Evolutionary conservation across 1,140 invertebrate species (phyloP).

Genomic region (Drosophila ohnishii): DNA sequence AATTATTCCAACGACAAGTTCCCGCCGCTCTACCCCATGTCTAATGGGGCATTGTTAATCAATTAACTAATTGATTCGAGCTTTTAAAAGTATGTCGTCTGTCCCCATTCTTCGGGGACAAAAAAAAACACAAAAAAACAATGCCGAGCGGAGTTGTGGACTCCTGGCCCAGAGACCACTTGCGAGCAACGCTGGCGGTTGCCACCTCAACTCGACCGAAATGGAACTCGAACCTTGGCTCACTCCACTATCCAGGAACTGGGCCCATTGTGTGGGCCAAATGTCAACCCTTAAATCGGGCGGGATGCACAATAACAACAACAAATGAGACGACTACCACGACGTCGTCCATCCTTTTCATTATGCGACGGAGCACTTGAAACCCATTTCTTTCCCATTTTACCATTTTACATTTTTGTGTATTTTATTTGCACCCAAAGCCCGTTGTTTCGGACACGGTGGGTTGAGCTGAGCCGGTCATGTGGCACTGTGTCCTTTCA

Average conservation of each 20-base stretch:
- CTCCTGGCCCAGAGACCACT: conserved; percentile 57
- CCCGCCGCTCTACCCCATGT: conserved; percentile 13
- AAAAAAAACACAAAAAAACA: conserved; percentile 25
- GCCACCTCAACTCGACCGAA: conserved; percentile 64
- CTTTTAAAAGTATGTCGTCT: conserved; percentile 75
- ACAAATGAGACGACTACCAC: conserved; percentile 44
- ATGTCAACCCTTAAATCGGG: conserved; percentile 72
- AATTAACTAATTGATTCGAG: conserved; percentile 78
- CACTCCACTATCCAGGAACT: conserved; percentile 29
- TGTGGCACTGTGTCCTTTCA: conserved; percentile 36
- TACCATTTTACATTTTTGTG: conserved; percentile 49
- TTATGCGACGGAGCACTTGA: conserved; percentile 72
- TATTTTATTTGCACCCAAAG: conserved; percentile 47
- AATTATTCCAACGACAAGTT: conserved; percentile 26
- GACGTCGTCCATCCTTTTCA: conserved; percentile 69
- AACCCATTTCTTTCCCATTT: conserved; percentile 72
- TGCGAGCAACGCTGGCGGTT: conserved; percentile 58
- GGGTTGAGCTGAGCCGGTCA: conserved; percentile 25
- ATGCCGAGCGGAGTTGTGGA: conserved; percentile 41
- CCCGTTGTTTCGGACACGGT: conserved; percentile 41
- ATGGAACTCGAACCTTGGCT: conserved; percentile 52
- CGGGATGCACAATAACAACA: conserved; percentile 50
- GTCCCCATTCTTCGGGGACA: conserved; percentile 35
- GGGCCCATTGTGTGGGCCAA: conserved; percentile 56
- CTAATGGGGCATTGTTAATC: conserved; percentile 61